Base-by-base conservation (phyloP, 2,888 invertebrate genomes). In the Zele albiditarsus region DNA sequence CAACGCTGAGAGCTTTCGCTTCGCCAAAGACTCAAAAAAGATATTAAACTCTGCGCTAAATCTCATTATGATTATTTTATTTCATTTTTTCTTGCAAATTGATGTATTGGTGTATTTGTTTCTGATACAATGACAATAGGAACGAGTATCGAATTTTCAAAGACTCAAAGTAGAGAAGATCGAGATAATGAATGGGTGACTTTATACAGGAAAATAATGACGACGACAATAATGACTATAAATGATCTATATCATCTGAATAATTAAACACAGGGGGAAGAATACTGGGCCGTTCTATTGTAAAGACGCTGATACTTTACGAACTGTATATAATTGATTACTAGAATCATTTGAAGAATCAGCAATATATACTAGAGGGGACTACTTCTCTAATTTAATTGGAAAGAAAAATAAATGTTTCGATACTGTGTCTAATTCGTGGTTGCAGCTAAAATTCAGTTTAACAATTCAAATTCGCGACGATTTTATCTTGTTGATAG, bases 401-500 rank as follows among this genome's bases (percentile, higher is more conserved):
- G 14, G 23, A 58, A 28, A 60, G 8, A 60, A 58, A 60, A 28
- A 31, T 27, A 27, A 28, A 28, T 16, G 10, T n/a, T 28, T 60
- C 8, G 16, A 28, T 60, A 14, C 31, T n/a, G 3, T 16, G 4
- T 14, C 28, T 27, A 60, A 31, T 16, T 25, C 16, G 16, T 6
- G 1, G 20, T 20, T 20, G 8, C 63, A 33, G 38, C 33, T 20
- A n/a, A 33, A 20, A 63, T 20, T 33, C n/a, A 74, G 62, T 63
- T 68, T 66, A 62, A 65, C 27, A 71, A 73, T 73, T 74, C 75
- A 77, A 25, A 72, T 67, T 78, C 74, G 58, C 27, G 93, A 91
- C 84, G 91, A 92, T 91, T 94, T 95, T 90, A 97, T 93, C 92
- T 97, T 97, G 90, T 93, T 93, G 85, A 97, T 92, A 83, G 97